Conservation (phyloP, 2,797 vertebrate species). For the Myotis daubentonii region DNA sequence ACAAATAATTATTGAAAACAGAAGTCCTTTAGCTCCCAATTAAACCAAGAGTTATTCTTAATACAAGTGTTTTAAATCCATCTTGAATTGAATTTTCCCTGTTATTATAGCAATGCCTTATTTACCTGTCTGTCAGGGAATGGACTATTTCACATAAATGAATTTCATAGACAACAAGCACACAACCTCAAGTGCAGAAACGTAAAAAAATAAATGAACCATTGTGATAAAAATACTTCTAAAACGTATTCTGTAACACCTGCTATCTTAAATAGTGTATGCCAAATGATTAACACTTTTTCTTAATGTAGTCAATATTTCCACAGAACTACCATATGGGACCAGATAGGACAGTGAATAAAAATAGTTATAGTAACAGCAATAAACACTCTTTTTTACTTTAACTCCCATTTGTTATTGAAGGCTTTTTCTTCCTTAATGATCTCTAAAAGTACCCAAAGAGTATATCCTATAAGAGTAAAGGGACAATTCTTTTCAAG, state of each 20-base stretch:
- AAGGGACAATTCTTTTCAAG: background rate
- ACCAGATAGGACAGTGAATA: background rate
- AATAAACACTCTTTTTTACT: background rate
- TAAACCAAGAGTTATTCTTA: slow-evolving; percentile 48
- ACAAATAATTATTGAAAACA: slow-evolving; percentile 63
- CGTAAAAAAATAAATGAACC: background rate
- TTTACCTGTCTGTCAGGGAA: slow-evolving; percentile 30
- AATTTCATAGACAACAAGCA: slow-evolving; percentile 25
- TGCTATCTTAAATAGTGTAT: slow-evolving; percentile 41
- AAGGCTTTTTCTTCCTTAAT: background rate
- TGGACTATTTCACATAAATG: background rate
- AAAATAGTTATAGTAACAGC: background rate
- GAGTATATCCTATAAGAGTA: background rate
- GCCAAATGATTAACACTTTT: slow-evolving; percentile 53
- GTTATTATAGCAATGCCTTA: background rate
- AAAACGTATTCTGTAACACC: slow-evolving; percentile 20
- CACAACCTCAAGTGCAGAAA: background rate
- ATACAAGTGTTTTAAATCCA: slow-evolving; percentile 32
- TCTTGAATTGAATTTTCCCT: slow-evolving; percentile 59
- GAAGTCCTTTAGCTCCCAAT: slow-evolving; percentile 70
- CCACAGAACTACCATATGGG: slow-evolving; percentile 1
- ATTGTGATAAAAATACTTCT: slow-evolving; percentile 59
- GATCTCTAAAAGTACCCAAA: background rate
- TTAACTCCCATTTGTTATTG: background rate
- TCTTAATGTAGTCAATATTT: slow-evolving; percentile 40